Conservation (phyloP, 2,113 vertebrate genomes). For the Cathartes aura region DNA sequence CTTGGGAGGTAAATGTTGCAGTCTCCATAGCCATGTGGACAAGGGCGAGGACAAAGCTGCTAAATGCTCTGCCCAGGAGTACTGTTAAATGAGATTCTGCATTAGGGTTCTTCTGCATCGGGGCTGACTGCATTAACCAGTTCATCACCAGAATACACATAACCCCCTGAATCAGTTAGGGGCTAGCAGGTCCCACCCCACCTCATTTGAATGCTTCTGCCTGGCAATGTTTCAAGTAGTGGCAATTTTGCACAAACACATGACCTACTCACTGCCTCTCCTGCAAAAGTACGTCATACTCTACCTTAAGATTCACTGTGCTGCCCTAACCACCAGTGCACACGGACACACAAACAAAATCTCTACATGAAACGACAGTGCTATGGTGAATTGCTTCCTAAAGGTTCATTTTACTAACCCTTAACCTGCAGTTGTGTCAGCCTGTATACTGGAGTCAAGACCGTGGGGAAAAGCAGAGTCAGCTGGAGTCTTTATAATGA, state of each 20-base stretch:
- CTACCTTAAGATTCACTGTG: background rate
- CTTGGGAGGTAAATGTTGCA: background rate
- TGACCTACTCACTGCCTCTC: accelerated
- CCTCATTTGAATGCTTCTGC: background rate
- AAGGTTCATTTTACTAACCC: background rate
- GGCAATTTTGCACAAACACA: background rate
- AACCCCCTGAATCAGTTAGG: background rate
- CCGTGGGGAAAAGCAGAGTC: background rate
- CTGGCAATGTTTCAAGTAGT: background rate
- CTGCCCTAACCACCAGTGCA: too few relatives aligned
- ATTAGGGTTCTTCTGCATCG: too few relatives aligned
- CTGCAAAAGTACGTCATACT: background rate
- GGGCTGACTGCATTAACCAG: background rate
- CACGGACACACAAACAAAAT: background rate
- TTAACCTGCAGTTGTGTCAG: background rate
- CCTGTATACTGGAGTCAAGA: too few relatives aligned
- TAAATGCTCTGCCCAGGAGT: background rate
- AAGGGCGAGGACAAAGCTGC: background rate
- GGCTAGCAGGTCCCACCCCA: background rate
- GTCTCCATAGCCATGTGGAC: background rate
- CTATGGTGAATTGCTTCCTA: background rate
- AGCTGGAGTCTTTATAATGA: background rate
- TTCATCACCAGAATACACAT: background rate
- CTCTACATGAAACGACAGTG: accelerated
- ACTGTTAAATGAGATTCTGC: background rate